Evolutionary conservation across 1,140 invertebrate genomes (phyloP), one percentile per base, ranked within the genome.

Genomic region (Bilobella aurantiaca): DNA sequence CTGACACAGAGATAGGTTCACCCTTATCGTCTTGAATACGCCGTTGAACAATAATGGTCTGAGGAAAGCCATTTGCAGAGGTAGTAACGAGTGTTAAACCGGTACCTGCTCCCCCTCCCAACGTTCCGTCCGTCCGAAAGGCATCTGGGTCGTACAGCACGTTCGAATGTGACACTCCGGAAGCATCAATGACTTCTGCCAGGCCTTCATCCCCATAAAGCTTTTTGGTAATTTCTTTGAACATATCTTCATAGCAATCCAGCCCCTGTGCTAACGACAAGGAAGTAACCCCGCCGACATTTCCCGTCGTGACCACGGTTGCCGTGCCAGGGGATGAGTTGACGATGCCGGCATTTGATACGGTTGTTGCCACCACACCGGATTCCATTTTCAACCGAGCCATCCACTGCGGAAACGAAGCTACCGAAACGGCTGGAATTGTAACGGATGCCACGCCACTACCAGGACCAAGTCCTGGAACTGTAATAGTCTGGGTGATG

Each of bases 151-250:
- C 67, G 27, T 73, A 67, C 23, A 63, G 62, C 46, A 27, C 14
- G 12, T 3, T 28, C 2, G 30, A 14, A 16, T 28, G n/a, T n/a
- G n/a, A n/a, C n/a, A n/a, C n/a, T n/a, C n/a, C 42, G 14, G 30
- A 42, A 34, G 65, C 63, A 23, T 66, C 70, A 30, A 63, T 62
- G 3, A 68, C 63, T 66, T 66, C 63, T 1, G 69, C 61, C 1
- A 68, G 59, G n/a, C 69, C 62, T 16, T 83, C 84, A 78, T 91
- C 89, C 60, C 89, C 89, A 76, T 93, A 93, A 56, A 91, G 79
- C 80, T 93, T 93, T 73, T 89, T 85, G 49, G 89, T 91, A 73
- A 92, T 91, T 81, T 93, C 90, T 77, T 91, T 91, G 76, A 89
- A 87, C 83, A 86, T 86, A 71, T 87, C 85, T 75, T 87, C 85